Conservation (phyloP, 2,888 invertebrate species). For the Drosophila barbarae region DNA sequence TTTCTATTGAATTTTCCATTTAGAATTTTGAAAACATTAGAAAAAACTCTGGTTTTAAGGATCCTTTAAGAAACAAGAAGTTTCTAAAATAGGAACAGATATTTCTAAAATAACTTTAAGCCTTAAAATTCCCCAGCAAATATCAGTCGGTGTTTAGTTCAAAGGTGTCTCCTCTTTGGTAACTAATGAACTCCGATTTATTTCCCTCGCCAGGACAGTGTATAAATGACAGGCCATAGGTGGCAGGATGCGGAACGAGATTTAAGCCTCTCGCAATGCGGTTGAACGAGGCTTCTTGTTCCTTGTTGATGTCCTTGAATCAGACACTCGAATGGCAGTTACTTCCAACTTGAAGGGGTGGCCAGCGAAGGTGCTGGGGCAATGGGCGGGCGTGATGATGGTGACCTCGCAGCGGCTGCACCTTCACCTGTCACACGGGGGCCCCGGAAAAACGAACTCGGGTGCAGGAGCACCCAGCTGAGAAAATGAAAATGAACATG, state of each 20-base stretch:
- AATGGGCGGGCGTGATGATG: conserved; percentile 12
- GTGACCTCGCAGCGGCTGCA: conserved; percentile 54
- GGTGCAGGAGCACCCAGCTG: conserved; percentile 48
- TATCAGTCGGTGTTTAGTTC: background rate
- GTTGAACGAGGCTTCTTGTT: conserved; percentile 37
- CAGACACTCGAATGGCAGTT: conserved; percentile 27
- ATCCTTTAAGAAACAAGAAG: too few relatives aligned
- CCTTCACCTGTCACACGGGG: conserved; percentile 55
- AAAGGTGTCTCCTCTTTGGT: background rate
- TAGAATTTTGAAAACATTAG: too few relatives aligned
- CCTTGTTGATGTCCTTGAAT: conserved; percentile 42
- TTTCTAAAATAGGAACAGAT: too few relatives aligned
- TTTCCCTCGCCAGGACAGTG: conserved; percentile 11
- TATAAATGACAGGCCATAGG: conserved; percentile 34
- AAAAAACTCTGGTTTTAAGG: too few relatives aligned
- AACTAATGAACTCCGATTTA: conserved; percentile 14
- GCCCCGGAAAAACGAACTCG: conserved; percentile 17
- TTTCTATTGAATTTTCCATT: background rate
- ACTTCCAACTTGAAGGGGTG: conserved; percentile 21
- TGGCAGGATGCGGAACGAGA: conserved; percentile 24
- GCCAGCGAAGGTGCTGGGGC: background rate
- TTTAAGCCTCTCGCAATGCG: conserved; percentile 51
- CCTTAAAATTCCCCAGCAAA: background rate
- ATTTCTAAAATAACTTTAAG: background rate
- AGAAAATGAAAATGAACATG: conserved; percentile 31